Base-by-base conservation (phyloP, 2,888 invertebrate genomes). In the Ochropleura plecta region DNA sequence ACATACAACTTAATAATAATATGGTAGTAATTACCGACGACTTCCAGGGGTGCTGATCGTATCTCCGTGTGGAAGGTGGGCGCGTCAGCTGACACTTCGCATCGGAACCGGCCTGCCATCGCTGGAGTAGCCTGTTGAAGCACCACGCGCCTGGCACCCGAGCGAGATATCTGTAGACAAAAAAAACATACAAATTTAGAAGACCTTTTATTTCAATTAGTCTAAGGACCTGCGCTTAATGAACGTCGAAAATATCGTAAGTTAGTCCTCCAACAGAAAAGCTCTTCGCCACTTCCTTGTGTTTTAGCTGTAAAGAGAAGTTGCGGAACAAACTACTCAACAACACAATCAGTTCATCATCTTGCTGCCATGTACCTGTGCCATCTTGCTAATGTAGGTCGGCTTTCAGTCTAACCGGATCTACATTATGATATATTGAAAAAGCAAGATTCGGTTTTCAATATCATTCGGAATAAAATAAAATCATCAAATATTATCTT, bases 11-110 rank as follows among this genome's bases (percentile, higher is more conserved):
- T 55, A 6, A 5, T 14, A 49, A 10, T 65, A 40, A 60, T 14
- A 46, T 48, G 16, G 20, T 51, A 42, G 51, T 93, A 97, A 97
- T 97, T 93, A 98, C 98, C 97, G 84, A 98, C 97, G 83, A 98
- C 98, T 94, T 98, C 97, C 95, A 98, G 97, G 83, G 97, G 97
- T 65, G 97, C 97, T 51, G 97, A 97, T 64, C 97, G 97, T 89
- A 97, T 96, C 88, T 97, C 96, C 0, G 98, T 98, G 92, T 97
- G 97, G 93, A 98, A 98, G 85, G 97, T 97, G 42, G 98, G 98
- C 5, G 97, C 97, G 90, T 98, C 98, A 0, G 97, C 97, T 0
- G 98, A 98, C 18, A 98, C 98, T 91, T 98, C 98, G 91, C 98
- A 98, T 69, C 97, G 97, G 92, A 98, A 98, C 88, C 97, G 97